These are phyloP conservation scores for Drosophila sordidula DNA, from an alignment of 2,888 invertebrate species.

Conservation along the genomic window DNA sequence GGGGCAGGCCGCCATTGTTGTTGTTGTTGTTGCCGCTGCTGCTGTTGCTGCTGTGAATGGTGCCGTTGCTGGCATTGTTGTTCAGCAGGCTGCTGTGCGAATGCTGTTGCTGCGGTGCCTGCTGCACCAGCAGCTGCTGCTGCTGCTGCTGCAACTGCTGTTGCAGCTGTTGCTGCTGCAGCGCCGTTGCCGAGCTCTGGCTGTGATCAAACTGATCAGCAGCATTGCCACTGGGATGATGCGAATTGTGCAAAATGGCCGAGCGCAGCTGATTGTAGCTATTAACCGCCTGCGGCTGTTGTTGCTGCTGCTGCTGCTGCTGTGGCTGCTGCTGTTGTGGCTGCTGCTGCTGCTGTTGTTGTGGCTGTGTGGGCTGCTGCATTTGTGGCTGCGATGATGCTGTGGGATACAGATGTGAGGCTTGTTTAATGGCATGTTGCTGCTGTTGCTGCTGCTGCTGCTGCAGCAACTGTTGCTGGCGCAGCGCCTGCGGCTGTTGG, in stretches of 20 bases:
- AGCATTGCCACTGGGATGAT: slow-evolving; percentile 83
- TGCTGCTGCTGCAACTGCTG: slow-evolving; percentile 39
- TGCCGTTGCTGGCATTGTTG: slow-evolving; percentile 59
- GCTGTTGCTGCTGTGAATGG: slow-evolving; percentile 51
- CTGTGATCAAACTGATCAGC: slow-evolving; percentile 54
- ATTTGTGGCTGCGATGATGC: slow-evolving; percentile 60
- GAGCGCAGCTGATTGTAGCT: slow-evolving; percentile 84
- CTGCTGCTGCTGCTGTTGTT: slow-evolving; percentile 80
- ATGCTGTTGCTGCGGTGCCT: slow-evolving; percentile 53
- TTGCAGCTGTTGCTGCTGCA: slow-evolving; percentile 39
- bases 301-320: slow-evolving; percentile 81
- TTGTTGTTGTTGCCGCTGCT: slow-evolving; percentile 55
- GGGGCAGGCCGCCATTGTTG: slow-evolving; percentile 52
- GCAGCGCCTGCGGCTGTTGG: slow-evolving; percentile 71
- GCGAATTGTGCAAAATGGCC: slow-evolving; percentile 84
- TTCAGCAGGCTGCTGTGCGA: slow-evolving; percentile 49
- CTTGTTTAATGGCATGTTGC: slow-evolving; percentile 82
- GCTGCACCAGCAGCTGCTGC: slow-evolving; percentile 23
- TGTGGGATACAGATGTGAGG: slow-evolving; percentile 85
- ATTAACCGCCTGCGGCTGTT: slow-evolving; percentile 74
- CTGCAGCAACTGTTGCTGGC: slow-evolving; percentile 77
- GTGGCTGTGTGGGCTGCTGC: slow-evolving; percentile 46
- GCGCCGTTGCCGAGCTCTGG: slow-evolving; percentile 45
- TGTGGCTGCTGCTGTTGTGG: slow-evolving; percentile 80
- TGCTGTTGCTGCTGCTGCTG: slow-evolving; percentile 69